These are phyloP conservation scores for Neoseiulus cucumeris DNA, from an alignment of 1,140 invertebrate species.

Conservation along the genomic window DNA sequence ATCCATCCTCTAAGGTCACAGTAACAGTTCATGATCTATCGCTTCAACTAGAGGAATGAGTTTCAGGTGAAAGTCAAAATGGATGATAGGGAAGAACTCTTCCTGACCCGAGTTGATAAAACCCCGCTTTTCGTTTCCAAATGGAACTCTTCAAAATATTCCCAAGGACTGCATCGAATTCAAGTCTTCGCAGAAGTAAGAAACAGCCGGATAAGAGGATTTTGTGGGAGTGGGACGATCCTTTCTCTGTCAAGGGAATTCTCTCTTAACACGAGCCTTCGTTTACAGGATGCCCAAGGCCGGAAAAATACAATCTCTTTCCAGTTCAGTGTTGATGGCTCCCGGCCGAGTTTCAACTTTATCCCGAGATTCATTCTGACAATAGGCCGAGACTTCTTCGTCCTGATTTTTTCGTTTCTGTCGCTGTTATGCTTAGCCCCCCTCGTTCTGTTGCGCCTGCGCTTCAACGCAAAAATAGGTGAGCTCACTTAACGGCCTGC, in stretches of 20 bases:
- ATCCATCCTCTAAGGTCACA: too few relatives aligned
- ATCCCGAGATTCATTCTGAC: constrained; percentile 47
- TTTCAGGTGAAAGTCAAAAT: constrained; percentile 35
- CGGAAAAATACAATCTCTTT: constrained; percentile 38
- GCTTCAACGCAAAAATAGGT: too few relatives aligned
- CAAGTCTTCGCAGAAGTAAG: constrained; percentile 18
- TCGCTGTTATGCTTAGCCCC: too few relatives aligned
- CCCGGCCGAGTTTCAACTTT: constrained; percentile 40
- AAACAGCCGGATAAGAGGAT: neutral
- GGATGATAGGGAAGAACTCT: constrained; percentile 39
- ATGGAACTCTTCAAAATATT: constrained; percentile 47
- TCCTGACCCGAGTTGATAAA: constrained; percentile 34
- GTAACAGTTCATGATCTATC: too few relatives aligned
- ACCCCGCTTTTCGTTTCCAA: constrained; percentile 46
- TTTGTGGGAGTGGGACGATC: too few relatives aligned
- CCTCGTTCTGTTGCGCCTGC: too few relatives aligned
- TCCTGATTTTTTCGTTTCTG: constrained; percentile 32
- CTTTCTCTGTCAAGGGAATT: too few relatives aligned
- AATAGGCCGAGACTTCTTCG: constrained; percentile 45
- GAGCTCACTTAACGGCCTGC: too few relatives aligned
- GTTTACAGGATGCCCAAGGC: constrained; percentile 39
- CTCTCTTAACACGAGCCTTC: neutral
- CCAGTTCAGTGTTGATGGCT: constrained; percentile 54
- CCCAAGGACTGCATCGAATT: constrained; percentile 44
- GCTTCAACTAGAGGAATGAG: too few relatives aligned